Percentiles rank a stretch among this genome's conserved stretches.
Evolutionary conservation across 2,113 vertebrate species (phyloP).

Genomic region (Brienomyrus brachyistius): DNA sequence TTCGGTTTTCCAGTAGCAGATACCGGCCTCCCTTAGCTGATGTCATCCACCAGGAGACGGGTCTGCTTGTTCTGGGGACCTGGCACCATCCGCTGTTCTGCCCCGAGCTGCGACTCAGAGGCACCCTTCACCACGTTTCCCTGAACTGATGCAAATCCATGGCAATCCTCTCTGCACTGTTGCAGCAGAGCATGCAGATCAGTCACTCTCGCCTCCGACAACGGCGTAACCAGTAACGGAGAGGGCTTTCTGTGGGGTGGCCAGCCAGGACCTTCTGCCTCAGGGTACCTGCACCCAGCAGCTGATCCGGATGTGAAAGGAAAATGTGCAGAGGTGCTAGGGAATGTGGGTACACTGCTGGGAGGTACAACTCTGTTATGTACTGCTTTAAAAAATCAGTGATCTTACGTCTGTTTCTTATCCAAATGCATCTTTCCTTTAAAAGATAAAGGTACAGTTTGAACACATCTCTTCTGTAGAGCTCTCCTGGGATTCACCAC

Average conservation of each 20-base stretch:
- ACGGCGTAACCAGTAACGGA: neutral
- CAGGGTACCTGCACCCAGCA: neutral
- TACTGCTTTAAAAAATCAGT: neutral
- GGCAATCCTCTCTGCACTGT: neutral
- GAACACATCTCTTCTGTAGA: neutral
- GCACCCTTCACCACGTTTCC: neutral
- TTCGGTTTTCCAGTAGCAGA: neutral
- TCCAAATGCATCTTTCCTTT: neutral
- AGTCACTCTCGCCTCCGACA: neutral
- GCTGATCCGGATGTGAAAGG: neutral
- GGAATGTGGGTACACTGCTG: neutral
- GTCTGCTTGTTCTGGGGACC: no score
- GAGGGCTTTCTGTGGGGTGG: neutral
- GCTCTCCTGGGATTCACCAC: neutral
- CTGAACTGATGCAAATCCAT: conserved; percentile 8
- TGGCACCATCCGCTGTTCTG: neutral
- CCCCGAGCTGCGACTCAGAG: neutral
- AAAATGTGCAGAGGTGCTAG: neutral
- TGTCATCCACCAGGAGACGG: neutral
- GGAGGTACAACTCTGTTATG: neutral
- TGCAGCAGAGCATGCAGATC: neutral
- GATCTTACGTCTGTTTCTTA: neutral
- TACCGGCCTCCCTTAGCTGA: neutral
- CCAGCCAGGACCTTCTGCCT: neutral
- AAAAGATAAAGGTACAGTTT: neutral